A percentile compares a stretch with the other conserved stretches of the same genome.
These are phyloP conservation scores for Vesta saturnalis DNA, from an alignment of 2,888 invertebrate species.

Conservation along the genomic window DNA sequence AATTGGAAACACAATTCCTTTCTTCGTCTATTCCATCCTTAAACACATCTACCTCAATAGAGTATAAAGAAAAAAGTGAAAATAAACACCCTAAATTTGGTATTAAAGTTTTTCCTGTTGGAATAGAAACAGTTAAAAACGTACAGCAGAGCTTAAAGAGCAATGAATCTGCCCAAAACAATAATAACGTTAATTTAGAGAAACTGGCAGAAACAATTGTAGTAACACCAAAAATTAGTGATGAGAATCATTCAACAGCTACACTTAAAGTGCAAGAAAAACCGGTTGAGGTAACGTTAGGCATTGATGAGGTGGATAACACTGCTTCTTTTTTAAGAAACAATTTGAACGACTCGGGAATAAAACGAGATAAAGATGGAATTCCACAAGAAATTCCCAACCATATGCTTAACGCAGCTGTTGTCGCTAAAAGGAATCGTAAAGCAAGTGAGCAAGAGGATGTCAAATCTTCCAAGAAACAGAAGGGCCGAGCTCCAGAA, in stretches of 20 bases:
- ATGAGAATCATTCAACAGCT: too few species aligned
- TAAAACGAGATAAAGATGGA: slow-evolving; percentile 68
- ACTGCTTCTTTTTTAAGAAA: slow-evolving; percentile 42
- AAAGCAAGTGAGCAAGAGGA: slow-evolving; percentile 64
- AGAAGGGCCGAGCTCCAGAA: slow-evolving; percentile 78
- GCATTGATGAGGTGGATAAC: background rate
- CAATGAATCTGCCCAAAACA: slow-evolving; percentile 59
- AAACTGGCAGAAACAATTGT: slow-evolving; percentile 66
- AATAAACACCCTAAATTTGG: slow-evolving; percentile 73
- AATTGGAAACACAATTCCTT: slow-evolving; percentile 57
- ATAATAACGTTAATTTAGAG: slow-evolving; percentile 58
- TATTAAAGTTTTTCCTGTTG: slow-evolving; percentile 70
- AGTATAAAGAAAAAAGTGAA: slow-evolving; percentile 62
- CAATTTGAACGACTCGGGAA: slow-evolving; percentile 68
- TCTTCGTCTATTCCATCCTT: slow-evolving; percentile 49
- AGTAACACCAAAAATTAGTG: slow-evolving; percentile 57
- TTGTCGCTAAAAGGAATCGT: slow-evolving; percentile 74
- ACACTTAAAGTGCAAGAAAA: slow-evolving; percentile 65
- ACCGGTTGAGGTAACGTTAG: slow-evolving; percentile 57
- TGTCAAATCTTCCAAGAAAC: slow-evolving; percentile 66
- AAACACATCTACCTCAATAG: slow-evolving; percentile 55
- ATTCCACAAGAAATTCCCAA: slow-evolving; percentile 77
- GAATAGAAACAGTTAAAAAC: slow-evolving; percentile 32
- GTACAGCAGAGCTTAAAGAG: slow-evolving; percentile 56
- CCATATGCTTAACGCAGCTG: slow-evolving; percentile 77